Evolutionary conservation across 2,888 invertebrate genomes (phyloP), one percentile per base, ranked within the genome.

Genomic region (Neoaliturus tenellus): DNA sequence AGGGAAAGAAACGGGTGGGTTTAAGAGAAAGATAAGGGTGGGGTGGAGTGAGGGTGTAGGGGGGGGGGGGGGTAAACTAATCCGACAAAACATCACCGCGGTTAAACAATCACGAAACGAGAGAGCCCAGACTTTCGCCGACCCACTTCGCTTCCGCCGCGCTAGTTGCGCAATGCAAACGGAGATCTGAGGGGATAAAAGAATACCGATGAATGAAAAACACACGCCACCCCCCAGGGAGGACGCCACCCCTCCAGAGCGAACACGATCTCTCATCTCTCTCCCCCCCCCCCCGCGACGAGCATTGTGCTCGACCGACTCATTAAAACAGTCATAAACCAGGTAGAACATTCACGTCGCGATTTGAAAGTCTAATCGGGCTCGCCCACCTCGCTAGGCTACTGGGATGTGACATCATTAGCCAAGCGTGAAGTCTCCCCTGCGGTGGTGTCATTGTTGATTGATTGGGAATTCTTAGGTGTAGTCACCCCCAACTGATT

Each of bases 311-410:
- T 35, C 55, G 55, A 35, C 78, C 78, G 55, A 78, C 78, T 78
- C 78, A 78, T 78, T 55, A 78, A 78, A 51, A 78, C 55, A 55
- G 55, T 35, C 78, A 35, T 78, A 78, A 78, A 78, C 78, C 78
- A 55, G 55, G 55, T 44, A 17, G 20, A 71, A 39, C 71, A 71
- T 71, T 71, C 71, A 41, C 71, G 71, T 35, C 71, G 71, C 71
- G 23, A 71, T 71, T 71, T 71, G 71, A 71, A 71, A 71, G 71
- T 71, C 71, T 71, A 71, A 75, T 48, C 48, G 48, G 48, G 75
- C 75, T 4, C 62, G 62, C 62, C 62, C 28, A 31, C 62, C 31
- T 28, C 62, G 51, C 51, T 23, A 23, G 5, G 39, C 51, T n/a
- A 51, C 51, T n/a, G 51, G 8, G 4, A n/a, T 62, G 62, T 62